Conservation (phyloP, 1,140 invertebrate species). For the Brachionus plicatilis region DNA sequence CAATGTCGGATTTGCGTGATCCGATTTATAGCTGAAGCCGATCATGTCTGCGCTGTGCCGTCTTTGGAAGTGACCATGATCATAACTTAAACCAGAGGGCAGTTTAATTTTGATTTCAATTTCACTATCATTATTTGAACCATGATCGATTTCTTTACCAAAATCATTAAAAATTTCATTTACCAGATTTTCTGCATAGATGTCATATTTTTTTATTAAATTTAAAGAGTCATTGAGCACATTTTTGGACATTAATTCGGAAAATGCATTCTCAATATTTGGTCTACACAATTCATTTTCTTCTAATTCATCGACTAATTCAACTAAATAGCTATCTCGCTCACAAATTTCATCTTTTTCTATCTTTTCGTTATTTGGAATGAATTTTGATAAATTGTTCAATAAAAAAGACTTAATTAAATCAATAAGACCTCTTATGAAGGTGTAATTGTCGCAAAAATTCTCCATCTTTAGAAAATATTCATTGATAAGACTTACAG, state of each 20-base stretch:
- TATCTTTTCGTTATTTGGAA: neutral
- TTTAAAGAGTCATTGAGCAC: neutral
- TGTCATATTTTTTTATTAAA: neutral
- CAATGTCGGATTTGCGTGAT: neutral
- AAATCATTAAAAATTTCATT: neutral
- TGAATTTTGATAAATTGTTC: neutral
- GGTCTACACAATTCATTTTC: neutral
- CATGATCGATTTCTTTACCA: neutral
- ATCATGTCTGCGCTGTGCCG: neutral
- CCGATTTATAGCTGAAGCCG: neutral
- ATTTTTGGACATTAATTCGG: neutral
- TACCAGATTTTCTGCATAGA: neutral
- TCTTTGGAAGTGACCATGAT: neutral
- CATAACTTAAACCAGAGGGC: neutral
- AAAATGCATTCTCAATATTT: neutral
- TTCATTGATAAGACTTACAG: neutral
- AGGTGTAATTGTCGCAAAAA: neutral
- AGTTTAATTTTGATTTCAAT: conserved; percentile 18
- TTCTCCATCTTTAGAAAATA: neutral
- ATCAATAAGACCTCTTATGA: neutral
- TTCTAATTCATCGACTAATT: neutral
- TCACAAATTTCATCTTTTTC: neutral
- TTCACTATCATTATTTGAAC: neutral
- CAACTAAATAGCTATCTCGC: neutral
- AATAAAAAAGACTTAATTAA: neutral